Evolutionary conservation across 2,888 invertebrate genomes (phyloP), one percentile per base, ranked within the genome.

Genomic region (Dynastes hyllus): DNA sequence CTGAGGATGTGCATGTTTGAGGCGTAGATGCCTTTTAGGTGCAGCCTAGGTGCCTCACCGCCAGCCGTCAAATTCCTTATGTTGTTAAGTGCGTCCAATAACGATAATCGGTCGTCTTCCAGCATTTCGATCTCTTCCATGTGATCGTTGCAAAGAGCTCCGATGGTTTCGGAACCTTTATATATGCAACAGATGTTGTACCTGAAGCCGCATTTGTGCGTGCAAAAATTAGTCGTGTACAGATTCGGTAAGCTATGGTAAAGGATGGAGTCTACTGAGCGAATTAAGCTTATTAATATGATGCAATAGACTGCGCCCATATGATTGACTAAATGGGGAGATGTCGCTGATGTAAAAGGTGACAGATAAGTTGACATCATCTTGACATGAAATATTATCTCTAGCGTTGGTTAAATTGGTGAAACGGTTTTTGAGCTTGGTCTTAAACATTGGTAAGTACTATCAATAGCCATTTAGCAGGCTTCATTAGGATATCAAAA

Each of bases 1-100:
- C 73, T 73, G 6, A 73, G 58, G 40, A 58, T 37, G 40, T 58
- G 55, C 73, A 73, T 73, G 27, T 73, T 40, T 3, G 73, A n/a
- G 2, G 73, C 73, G 40, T 16, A 16, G 5, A 73, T 58, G 22
- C 58, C 73, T 37, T 9, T 55, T 11, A 73, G 8, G 16, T 40
- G 37, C 1, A n/a, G 1, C 37, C 73, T 37, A 16, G 11, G 9
- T 1, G 73, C 58, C 37, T 58, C 40, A 2, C 73, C 73, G 6
- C 40, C 55, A n/a, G 73, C 73, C 22, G 40, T 61, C 5, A 40
- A 4, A 32, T 73, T 73, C 8, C 73, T 32, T 32, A 58, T 16
- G 8, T 3, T 37, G 51, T 73, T 73, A 16, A 27, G 11, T 6
- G 16, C 32, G 37, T 40, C 29, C 6, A 71, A 9, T n/a, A 71